Base-by-base conservation (phyloP, 2,888 invertebrate genomes). In the Nephrocerus scutellatus region DNA sequence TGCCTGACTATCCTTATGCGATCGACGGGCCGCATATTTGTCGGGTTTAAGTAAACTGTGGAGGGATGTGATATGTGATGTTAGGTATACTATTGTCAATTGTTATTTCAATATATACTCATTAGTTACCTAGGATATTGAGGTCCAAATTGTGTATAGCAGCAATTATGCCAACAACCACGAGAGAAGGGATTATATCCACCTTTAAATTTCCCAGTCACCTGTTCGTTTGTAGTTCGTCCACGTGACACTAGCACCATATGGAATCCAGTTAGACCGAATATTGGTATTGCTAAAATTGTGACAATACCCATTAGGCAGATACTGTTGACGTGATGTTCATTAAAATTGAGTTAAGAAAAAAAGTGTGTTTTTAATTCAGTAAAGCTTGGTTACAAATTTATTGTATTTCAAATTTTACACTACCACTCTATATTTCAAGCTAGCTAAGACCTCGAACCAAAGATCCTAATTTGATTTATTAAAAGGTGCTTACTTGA, bases 181-280 rank as follows among this genome's bases (percentile, higher is more conserved):
- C 83, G 77, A 5, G 92, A 93, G 73, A 97, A 98, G 37, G 98
- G 98, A 76, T 98, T 98, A 70, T 90, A 93, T 24, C 95, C 97
- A 38, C 93, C 93, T 62, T 93, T 90, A 74, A 97, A 98, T 74
- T 97, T 97, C 41, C 96, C 96, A 12, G 98, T 98, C 46, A 98
- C 97, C 76, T 99, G 98, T 73, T 99, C 98, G 72, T 98, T 99
- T 50, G 98, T 98, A 40, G 98, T 98, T 50, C 97, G 78, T 24
- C 97, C 98, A 46, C 96, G 75, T 19, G 92, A 86, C 37, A 99
- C 95, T 52, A 98, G 77, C 57, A 97, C 87, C 75, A 96, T 84
- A 70, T 98, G 98, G 73, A 99, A 99, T 46, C 91, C 91, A 44
- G 97, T 96, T 62, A 98, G 75, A 52, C 97, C 98, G 70, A 93